phyloP scores from a whole-genome alignment of 1,140 invertebrate genomes.

The Phocides pigmalion region DNA sequence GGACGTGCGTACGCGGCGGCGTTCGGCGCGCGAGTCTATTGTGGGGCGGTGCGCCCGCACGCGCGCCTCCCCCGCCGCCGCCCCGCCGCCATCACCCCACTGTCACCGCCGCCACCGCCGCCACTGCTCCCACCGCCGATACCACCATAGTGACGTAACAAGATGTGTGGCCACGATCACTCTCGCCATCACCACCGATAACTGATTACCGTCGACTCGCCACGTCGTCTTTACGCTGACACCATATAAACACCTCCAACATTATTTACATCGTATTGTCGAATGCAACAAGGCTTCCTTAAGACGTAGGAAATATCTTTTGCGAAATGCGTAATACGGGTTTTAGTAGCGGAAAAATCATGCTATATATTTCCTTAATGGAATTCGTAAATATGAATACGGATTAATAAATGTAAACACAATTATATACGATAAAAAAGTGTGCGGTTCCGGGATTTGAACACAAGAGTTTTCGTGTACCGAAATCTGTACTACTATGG shows the following conservation, averaged over 20 bases:
- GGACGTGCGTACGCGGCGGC: slow-evolving; percentile 61
- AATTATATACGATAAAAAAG: too few species aligned
- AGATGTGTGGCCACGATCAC: slow-evolving; percentile 62
- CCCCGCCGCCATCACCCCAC: slow-evolving; percentile 39
- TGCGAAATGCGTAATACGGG: too few species aligned
- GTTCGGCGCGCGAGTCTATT: slow-evolving; percentile 45
- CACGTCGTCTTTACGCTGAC: slow-evolving; percentile 42
- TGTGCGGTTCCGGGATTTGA: too few species aligned
- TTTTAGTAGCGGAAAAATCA: too few species aligned
- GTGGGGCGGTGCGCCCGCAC: slow-evolving; percentile 32
- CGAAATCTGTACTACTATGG: too few species aligned
- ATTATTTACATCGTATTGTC: neutral
- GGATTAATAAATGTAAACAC: too few species aligned
- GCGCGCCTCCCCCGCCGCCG: slow-evolving; percentile 39
- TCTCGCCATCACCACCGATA: slow-evolving; percentile 61
- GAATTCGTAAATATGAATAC: too few species aligned
- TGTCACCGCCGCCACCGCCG: slow-evolving; percentile 33
- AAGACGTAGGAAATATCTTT: too few species aligned
- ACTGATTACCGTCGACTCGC: slow-evolving; percentile 46
- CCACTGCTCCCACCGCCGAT: slow-evolving; percentile 24
- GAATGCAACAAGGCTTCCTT: neutral
- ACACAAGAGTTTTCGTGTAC: too few species aligned
- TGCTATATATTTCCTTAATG: too few species aligned
- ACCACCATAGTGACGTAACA: slow-evolving; percentile 38
- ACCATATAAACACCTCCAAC: neutral